Base-by-base conservation (phyloP, 2,797 vertebrate species). In the Artibeus jamaicensis region DNA sequence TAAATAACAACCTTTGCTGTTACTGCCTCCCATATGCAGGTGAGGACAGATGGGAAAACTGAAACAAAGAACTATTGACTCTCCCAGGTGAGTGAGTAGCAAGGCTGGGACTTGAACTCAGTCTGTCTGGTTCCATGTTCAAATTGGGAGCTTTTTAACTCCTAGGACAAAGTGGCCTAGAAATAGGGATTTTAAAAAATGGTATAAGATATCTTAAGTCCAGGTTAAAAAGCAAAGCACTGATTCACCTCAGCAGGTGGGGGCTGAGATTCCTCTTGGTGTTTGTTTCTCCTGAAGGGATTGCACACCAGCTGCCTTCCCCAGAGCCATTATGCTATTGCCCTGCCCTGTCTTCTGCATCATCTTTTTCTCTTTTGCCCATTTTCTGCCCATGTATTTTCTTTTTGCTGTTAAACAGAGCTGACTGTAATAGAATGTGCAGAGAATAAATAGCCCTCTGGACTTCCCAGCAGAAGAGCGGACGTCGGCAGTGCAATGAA, bases 401-500 rank as follows among this genome's bases (percentile, higher is more conserved):
- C 55, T 62, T 90, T 57, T 70, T 83, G 44, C n/a, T 48, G 0
- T 19, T 48, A 62, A 70, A 44, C 71, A 74, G 78, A 78, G 12
- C 82, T 77, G 62, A 34, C 26, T 34, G 21, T 53, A 55, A 26
- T 14, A 44, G 48, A 77, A n/a, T 55, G 9, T 68, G 46, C 37
- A 32, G 50, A 29, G n/a, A 77, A n/a, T 68, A 55, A 78, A 67
- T 0, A 57, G 82, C 18, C 71, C 65, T 67, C 71, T 22, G 57
- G 29, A 57, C 70, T 73, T 83, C 8, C 55, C 18, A 15, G 32
- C 73, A 59, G 19, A 48, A 53, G 79, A 48, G 22, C 19, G 15
- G 55, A 34, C 19, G n/a, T 57, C 74, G 11, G 12, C 0, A 0
- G 62, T 24, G 9, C 67, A 12, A 18, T 32, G 9, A n/a, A 67